Conservation (phyloP, 53 echinoderm and acorn worm genomes). For the Arbacia lixula region DNA sequence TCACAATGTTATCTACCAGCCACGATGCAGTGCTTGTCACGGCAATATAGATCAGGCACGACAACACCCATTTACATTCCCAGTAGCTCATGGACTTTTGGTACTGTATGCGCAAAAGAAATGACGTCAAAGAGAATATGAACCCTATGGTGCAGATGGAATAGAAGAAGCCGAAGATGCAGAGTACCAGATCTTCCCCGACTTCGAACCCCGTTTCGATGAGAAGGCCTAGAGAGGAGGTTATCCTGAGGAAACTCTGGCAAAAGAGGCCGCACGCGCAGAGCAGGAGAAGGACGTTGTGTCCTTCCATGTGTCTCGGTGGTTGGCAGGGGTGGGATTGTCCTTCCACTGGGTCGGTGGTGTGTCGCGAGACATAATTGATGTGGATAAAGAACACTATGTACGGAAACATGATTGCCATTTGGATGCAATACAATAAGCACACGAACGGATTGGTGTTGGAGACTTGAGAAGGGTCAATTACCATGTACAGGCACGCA, state of each 20-base stretch:
- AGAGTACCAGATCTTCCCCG: not conserved
- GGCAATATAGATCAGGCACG: constrained; percentile 25
- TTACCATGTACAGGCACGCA: not conserved
- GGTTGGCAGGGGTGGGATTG: not conserved
- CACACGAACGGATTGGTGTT: too few species aligned
- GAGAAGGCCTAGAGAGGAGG: constrained; percentile 12
- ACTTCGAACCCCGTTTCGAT: too few species aligned
- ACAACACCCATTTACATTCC: constrained; percentile 8
- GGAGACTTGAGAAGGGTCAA: not conserved
- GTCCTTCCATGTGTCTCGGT: constrained; percentile 3
- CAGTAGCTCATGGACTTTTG: not conserved
- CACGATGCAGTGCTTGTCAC: not conserved
- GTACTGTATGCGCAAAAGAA: constrained; percentile 13
- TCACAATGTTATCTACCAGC: not conserved
- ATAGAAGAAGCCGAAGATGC: constrained; percentile 12
- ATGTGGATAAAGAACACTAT: constrained; percentile 8
- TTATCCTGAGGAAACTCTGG: not conserved
- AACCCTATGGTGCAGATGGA: not conserved
- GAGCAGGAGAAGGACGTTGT: constrained; percentile 19
- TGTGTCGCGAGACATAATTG: too few species aligned
- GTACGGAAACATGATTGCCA: too few species aligned
- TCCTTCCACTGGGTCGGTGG: not conserved
- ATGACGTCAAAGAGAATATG: constrained; percentile 17
- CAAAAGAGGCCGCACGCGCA: constrained; percentile 35
- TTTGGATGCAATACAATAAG: too few species aligned